Percentiles rank a stretch among this genome's conserved stretches.
Evolutionary conservation across 1,140 invertebrate species (phyloP).

Genomic region (Lamellibrachia luymesi): DNA sequence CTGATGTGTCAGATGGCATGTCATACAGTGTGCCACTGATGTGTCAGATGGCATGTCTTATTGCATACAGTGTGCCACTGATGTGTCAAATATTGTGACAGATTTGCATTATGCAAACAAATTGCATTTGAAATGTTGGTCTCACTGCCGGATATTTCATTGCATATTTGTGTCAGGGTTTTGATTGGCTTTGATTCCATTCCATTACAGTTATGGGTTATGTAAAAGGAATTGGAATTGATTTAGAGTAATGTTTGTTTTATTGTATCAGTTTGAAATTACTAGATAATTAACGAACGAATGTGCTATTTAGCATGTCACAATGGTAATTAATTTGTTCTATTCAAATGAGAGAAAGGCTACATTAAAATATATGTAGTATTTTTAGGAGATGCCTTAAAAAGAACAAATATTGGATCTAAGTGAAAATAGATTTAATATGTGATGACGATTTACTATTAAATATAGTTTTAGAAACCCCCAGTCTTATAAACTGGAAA

Average conservation of each 20-base stretch:
- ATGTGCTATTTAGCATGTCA: neutral
- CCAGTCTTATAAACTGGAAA: neutral
- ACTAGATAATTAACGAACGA: neutral
- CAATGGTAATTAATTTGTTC: neutral
- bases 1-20: neutral
- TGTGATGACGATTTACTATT: too few relatives aligned
- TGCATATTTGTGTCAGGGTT: neutral
- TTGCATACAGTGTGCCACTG: neutral
- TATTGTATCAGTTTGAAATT: neutral
- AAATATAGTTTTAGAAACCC: neutral
- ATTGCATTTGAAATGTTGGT: neutral
- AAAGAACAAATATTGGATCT: neutral
- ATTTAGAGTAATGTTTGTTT: constrained; percentile 8
- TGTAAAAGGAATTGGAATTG: neutral
- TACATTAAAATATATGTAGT: neutral
- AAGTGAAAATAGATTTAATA: neutral
- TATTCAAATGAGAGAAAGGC: neutral
- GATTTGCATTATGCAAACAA: neutral
- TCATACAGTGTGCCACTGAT: neutral
- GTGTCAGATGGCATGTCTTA: neutral
- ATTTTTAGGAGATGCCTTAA: neutral
- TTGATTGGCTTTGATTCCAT: neutral
- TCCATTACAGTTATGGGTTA: neutral
- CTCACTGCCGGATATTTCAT: neutral
- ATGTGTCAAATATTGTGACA: neutral